Evolutionary conservation across 92 coral and sea anemone species (phyloP), one percentile per base, ranked within the genome.

Genomic region (Porites evermanni): DNA sequence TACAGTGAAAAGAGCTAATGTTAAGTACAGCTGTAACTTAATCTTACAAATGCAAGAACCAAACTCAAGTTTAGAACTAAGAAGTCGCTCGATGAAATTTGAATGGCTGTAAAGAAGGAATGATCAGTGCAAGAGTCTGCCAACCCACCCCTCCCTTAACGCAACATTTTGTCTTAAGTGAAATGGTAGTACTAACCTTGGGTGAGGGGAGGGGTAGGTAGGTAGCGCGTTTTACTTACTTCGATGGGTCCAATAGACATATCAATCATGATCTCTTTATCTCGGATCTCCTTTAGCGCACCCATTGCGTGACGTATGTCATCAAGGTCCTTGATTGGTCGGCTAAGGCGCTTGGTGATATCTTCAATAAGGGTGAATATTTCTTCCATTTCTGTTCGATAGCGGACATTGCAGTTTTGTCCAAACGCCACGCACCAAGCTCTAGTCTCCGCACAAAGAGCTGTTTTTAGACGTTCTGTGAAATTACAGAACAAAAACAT

Each of bases 271-370:
- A 95, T 95, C 87, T 95, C 97, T 50, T 89, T 91, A 74, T 93
- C 96, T 58, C 98, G 90, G 74, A 94, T 94, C 89, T 95, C 98
- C 75, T 90, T 95, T 59, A 95, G 82, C 17, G 95, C 90, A 59
- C 65, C 81, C 98, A 95, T 95, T 18, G 98, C 98, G 53, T 94
- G 91, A 26, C 98, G 84, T 80, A 95, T 95, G 64, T 95, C 98
- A 90, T 95, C 98, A 52, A 95, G 91, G 78, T 95, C 98, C 70
- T 95, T 95, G 85, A 95, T 94, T 32, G 98, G 98, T 79, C 98
- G 91, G 80, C 90, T 94, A 16, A 95, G 91, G 19, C 98, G 94
- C 79, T 95, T 95, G 32, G 93, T 92, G 87, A 94, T 91, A 63
- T 95, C 98, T 74, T 95, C 98, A 19, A 95, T 60, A 63, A 94